Conservation (phyloP, 1,140 invertebrate species). For the Sinonovacula constricta region DNA sequence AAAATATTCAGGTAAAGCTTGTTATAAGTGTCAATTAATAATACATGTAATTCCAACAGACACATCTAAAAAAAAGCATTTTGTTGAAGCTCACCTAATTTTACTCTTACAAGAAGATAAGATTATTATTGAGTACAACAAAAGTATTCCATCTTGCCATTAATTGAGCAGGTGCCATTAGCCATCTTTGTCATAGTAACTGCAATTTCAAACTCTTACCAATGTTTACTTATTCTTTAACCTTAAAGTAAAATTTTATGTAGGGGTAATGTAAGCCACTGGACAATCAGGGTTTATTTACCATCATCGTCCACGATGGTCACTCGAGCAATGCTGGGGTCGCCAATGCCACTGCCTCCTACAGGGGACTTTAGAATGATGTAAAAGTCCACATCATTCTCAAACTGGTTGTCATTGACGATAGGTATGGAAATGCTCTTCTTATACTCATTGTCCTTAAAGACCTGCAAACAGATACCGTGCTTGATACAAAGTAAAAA, state of each 20-base stretch:
- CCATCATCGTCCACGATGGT: conserved; percentile 85
- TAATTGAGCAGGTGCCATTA: too few relatives aligned
- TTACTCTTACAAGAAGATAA: too few relatives aligned
- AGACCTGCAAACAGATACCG: conserved; percentile 58
- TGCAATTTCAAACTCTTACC: too few relatives aligned
- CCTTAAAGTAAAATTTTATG: background rate
- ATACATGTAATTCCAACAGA: too few relatives aligned
- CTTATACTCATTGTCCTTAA: conserved; percentile 70
- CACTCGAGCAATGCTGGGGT: conserved; percentile 72
- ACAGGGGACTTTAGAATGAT: conserved; percentile 76
- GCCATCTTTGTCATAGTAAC: too few relatives aligned
- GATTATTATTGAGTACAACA: too few relatives aligned
- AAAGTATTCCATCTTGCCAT: too few relatives aligned
- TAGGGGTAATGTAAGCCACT: background rate
- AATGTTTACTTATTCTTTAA: too few relatives aligned
- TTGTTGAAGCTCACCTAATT: too few relatives aligned
- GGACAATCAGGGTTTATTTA: conserved; percentile 61
- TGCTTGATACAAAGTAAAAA: background rate
- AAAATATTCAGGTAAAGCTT: too few relatives aligned
- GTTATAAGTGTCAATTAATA: too few relatives aligned
- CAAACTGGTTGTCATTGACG: conserved; percentile 84
- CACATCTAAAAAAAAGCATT: too few relatives aligned
- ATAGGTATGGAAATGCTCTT: conserved; percentile 81
- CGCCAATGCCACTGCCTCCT: conserved; percentile 66
- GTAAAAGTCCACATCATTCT: conserved; percentile 84